These are phyloP conservation scores for Neosalanx taihuensis DNA, from an alignment of 2,797 vertebrate species.

Conservation along the genomic window DNA sequence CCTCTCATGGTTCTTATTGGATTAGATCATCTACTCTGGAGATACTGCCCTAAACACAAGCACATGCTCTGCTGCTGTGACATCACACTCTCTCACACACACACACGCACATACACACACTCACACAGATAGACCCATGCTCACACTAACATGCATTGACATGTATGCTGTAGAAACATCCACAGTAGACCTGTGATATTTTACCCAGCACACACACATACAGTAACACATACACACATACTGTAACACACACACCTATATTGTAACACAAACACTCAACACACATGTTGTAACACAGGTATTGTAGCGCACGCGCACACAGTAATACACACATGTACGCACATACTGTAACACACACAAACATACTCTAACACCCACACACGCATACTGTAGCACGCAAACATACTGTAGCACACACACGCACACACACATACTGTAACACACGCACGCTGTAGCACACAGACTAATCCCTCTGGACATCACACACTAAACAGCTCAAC, in stretches of 20 bases:
- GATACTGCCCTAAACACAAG: constrained; percentile 58
- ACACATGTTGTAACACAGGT: too few species aligned
- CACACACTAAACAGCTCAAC: background rate
- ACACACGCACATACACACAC: constrained; percentile 9
- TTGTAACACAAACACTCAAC: too few species aligned
- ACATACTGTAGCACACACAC: too few species aligned
- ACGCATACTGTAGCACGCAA: background rate
- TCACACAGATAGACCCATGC: constrained; percentile 25
- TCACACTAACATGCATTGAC: constrained; percentile 28
- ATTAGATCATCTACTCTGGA: constrained; percentile 55
- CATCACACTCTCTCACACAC: constrained; percentile 46
- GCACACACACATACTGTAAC: constrained; percentile 15
- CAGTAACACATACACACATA: constrained; percentile 14
- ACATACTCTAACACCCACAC: constrained; percentile 9
- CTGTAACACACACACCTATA: background rate
- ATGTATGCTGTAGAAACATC: constrained; percentile 2
- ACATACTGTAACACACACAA: background rate
- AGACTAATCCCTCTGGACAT: too few species aligned
- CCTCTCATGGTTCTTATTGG: constrained; percentile 47
- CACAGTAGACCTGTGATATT: too few species aligned
- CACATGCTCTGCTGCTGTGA: constrained; percentile 61
- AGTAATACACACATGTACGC: background rate
- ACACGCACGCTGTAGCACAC: background rate
- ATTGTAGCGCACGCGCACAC: constrained; percentile 5
- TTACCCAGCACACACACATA: background rate